Evolutionary conservation across 2,888 invertebrate genomes (phyloP), one percentile per base, ranked within the genome.

Genomic region (Ceriagrion tenellum): DNA sequence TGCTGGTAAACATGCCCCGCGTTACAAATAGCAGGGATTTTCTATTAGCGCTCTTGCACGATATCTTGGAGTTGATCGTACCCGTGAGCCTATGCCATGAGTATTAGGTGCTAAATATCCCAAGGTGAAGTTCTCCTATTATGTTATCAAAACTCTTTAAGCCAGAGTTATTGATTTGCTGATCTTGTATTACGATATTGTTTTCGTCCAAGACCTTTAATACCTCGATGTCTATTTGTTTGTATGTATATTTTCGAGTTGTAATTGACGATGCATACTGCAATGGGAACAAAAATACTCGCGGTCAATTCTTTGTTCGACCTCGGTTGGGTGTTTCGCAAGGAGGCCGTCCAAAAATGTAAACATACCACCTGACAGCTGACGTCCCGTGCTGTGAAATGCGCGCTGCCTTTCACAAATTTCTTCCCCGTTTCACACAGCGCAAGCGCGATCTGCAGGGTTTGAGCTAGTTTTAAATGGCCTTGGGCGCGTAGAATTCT

Each of bases 291-390:
- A 35, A 13, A 81, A 69, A 26, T 69, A 69, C n/a, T 26, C 10
- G 35, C 81, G 18, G 81, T 81, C 30, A 30, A 30, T 63, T 35
- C 30, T 18, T 40, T 20, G 63, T 30, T 40, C 18, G 69, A 40
- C 40, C 26, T 74, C 2, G 35, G 35, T 1, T 26, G 55, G 8
- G 3, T 74, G 47, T 93, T 93, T 74, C 69, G 93, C 69, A 93
- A 93, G 93, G 23, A 47, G 93, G 47, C 55, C 13, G 93, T 47
- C 26, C 74, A 69, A 93, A 93, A 93, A 74, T 69, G 93, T 91
- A 91, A 91, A 91, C 91, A 91, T 55, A 40, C 13, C 93, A 93
- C 93, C 93, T 93, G 93, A 93, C 93, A 93, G 93, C 93, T 93
- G 93, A 93, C 93, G 74, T 93, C 47, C n/a, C 40, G 63, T 69